phyloP scores from a whole-genome alignment of 2,113 vertebrate species.

The Herpetotheres cachinnans region DNA sequence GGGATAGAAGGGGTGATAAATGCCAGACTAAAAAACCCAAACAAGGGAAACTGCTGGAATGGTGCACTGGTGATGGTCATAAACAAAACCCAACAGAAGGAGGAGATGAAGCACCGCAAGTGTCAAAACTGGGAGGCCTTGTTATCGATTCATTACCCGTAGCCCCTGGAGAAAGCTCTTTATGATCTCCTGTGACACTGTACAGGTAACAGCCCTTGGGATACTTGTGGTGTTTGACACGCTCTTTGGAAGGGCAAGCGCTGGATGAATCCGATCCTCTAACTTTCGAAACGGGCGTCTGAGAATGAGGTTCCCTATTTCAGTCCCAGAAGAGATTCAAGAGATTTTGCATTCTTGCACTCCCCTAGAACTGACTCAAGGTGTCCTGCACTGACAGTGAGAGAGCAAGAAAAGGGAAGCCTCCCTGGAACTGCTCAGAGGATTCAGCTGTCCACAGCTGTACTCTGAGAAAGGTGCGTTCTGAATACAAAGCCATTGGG shows the following conservation, averaged over 20 bases:
- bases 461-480: not conserved
- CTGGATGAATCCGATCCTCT: not conserved
- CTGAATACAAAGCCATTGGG: not conserved
- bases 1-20: not conserved
- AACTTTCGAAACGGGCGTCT: not conserved
- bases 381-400: not conserved
- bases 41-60: not conserved
- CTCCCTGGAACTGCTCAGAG: not conserved
- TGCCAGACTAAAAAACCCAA: not conserved
- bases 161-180: not conserved
- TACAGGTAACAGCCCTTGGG: too few relatives aligned
- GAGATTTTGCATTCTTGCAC: not conserved
- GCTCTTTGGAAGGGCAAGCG: not conserved
- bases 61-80: not conserved
- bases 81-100: not conserved
- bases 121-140: not conserved
- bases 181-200: not conserved
- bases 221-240: not conserved
- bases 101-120: not conserved
- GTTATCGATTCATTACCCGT: rapidly evolving
- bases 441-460: not conserved
- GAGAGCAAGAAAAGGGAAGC: not conserved
- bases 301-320: not conserved
- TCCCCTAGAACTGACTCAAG: not conserved
- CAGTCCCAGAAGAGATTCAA: not conserved